phyloP scores from a whole-genome alignment of 2,888 invertebrate genomes.

The Drosophila leonis region DNA sequence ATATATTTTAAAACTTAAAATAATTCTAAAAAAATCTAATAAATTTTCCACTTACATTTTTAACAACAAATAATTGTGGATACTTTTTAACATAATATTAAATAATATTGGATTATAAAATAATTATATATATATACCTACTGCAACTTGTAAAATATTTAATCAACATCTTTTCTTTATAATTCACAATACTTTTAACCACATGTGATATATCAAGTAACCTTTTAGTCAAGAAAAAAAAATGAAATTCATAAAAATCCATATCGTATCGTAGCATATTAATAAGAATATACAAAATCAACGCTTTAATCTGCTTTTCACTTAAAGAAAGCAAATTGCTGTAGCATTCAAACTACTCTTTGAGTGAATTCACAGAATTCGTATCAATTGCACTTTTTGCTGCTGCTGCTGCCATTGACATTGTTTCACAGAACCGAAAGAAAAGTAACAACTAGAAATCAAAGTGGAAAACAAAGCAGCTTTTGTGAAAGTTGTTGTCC shows the following conservation, averaged over 20 bases:
- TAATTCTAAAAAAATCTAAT: too few relatives aligned
- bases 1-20: too few relatives aligned
- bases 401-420: neutral
- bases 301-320: neutral
- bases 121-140: too few relatives aligned
- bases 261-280: conserved; percentile 5
- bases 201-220: conserved; percentile 7
- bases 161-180: conserved; percentile 6
- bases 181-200: neutral
- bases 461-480: conserved; percentile 28
- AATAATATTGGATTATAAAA: too few relatives aligned
- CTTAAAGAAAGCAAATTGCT: neutral
- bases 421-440: neutral
- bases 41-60: too few relatives aligned
- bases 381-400: neutral
- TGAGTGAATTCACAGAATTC: neutral
- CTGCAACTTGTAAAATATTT: neutral
- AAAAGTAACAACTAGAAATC: neutral
- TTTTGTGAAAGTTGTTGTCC: conserved; percentile 26
- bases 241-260: neutral
- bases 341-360: neutral
- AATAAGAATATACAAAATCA: neutral
- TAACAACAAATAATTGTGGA: too few relatives aligned
- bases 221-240: neutral
- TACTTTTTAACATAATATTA: too few relatives aligned